phyloP scores from a whole-genome alignment of 2,113 vertebrate species.

The Sylvietta virens region DNA sequence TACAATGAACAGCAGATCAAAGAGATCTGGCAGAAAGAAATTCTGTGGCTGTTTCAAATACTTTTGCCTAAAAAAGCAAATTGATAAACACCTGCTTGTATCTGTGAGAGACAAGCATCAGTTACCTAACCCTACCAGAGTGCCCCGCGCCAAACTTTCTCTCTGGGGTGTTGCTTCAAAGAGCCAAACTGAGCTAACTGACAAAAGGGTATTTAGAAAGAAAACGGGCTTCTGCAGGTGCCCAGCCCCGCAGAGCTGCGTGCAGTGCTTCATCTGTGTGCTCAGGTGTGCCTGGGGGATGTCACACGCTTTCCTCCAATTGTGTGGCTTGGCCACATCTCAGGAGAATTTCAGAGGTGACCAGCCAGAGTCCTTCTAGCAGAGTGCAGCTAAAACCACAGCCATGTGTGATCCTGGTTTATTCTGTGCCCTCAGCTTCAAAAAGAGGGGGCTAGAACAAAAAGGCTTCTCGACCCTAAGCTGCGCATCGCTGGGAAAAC shows the following conservation, averaged over 20 bases:
- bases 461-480: not conserved
- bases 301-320: slow-evolving; percentile 23
- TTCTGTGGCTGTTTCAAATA: not conserved
- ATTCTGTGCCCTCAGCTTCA: not conserved
- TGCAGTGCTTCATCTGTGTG: not conserved
- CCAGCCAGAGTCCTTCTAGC: not conserved
- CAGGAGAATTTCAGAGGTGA: not conserved
- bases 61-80: not conserved
- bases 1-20: not conserved
- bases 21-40: not conserved
- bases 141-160: not conserved
- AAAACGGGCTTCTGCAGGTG: not conserved
- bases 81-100: not conserved
- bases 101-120: not conserved
- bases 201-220: not conserved
- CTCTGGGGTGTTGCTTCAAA: not conserved
- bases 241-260: not conserved
- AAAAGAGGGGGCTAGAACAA: not conserved
- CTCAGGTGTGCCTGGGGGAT: slow-evolving; percentile 34
- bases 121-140: not conserved
- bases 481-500: not conserved
- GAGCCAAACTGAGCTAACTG: not conserved
- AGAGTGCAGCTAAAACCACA: not conserved
- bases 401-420: not conserved
- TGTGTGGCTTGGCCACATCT: not conserved